Percentiles rank a stretch among this genome's conserved stretches.
Evolutionary conservation across 2,888 invertebrate species (phyloP).

Genomic region (Apodemia mormo): DNA sequence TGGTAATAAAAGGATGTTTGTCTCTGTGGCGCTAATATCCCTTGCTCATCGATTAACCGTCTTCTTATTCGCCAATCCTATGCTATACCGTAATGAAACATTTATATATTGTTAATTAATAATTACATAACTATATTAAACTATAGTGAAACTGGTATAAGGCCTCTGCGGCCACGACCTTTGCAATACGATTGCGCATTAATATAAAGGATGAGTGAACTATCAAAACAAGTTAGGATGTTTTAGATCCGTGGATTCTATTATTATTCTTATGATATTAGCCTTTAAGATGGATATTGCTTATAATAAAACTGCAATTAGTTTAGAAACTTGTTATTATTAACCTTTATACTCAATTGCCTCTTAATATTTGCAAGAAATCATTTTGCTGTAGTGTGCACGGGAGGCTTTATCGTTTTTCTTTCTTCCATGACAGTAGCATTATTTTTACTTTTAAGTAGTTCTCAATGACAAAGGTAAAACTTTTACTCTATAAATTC

Average conservation of each 20-base stretch:
- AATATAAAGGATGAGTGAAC: constrained; percentile 17
- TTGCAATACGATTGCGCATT: constrained; percentile 15
- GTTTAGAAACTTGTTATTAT: not conserved
- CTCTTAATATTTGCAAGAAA: not conserved
- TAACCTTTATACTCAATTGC: not conserved
- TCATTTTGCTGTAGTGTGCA: not conserved
- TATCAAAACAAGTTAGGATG: constrained; percentile 12
- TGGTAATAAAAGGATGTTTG: too few species aligned
- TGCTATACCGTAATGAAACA: not conserved
- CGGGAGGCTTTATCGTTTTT: not conserved
- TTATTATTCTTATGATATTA: not conserved
- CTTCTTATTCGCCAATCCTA: not conserved
- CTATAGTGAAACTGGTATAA: constrained; percentile 12
- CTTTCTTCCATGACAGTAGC: too few species aligned
- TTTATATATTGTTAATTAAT: constrained; percentile 1
- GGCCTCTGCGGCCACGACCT: constrained; percentile 4
- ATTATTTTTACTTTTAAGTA: too few species aligned
- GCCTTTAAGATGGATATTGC: constrained; percentile 3
- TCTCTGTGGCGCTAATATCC: too few species aligned
- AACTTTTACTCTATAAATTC: too few species aligned
- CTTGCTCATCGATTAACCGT: not conserved
- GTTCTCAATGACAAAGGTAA: too few species aligned
- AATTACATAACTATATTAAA: not conserved
- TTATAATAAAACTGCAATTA: not conserved
- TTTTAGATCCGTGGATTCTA: not conserved